Conservation (phyloP, 2,797 vertebrate species). For the Danionella dracula region DNA sequence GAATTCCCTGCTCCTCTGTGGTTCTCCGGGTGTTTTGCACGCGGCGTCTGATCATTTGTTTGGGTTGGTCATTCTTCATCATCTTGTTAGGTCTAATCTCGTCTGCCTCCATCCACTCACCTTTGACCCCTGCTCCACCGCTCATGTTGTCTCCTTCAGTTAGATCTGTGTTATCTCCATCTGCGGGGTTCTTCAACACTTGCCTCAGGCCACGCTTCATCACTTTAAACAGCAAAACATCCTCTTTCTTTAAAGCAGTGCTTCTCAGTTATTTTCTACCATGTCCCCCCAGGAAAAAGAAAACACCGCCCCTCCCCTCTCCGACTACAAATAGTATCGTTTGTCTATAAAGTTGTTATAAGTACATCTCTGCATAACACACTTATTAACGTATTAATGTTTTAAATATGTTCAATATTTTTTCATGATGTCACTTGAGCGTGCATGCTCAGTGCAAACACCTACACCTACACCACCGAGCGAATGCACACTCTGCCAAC, state of each 20-base stretch:
- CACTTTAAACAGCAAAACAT: slow-evolving; percentile 3
- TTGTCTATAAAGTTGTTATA: no score
- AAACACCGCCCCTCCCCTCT: no score
- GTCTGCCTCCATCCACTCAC: slow-evolving; percentile 59
- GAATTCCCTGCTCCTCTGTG: slow-evolving; percentile 55
- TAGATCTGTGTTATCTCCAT: not conserved
- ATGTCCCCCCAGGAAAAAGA: not conserved
- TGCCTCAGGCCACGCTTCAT: not conserved
- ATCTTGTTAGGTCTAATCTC: slow-evolving; percentile 47
- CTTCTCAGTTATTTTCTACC: no score
- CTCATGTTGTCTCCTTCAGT: slow-evolving; percentile 32
- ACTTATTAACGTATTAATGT: no score
- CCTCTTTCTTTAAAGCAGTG: not conserved
- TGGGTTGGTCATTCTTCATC: slow-evolving; percentile 55
- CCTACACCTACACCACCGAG: no score
- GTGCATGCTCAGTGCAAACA: no score
- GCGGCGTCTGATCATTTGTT: slow-evolving; percentile 43
- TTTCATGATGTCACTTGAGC: no score
- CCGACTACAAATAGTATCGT: no score
- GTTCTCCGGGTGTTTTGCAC: slow-evolving; percentile 24
- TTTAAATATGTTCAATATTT: no score
- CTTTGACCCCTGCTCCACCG: slow-evolving; percentile 60
- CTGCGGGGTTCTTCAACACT: not conserved
- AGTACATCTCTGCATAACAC: no score
- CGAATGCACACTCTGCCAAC: no score